These are phyloP conservation scores for Drosophila rellima DNA, from an alignment of 2,888 invertebrate genomes.

Conservation along the genomic window DNA sequence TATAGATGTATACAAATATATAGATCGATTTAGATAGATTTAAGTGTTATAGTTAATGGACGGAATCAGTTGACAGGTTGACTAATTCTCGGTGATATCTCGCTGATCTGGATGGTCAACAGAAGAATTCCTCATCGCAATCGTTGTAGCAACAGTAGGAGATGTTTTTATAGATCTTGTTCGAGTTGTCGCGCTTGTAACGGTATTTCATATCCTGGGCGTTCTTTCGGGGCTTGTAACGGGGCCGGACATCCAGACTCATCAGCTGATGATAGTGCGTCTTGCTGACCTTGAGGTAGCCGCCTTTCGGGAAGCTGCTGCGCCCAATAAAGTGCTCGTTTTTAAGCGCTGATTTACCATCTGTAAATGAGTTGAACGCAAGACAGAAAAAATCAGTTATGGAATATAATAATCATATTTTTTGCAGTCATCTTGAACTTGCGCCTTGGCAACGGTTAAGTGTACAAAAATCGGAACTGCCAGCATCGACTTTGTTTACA, in stretches of 20 bases:
- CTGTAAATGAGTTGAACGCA: conserved; percentile 68
- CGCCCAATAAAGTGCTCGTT: conserved; percentile 75
- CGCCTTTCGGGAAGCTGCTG: conserved; percentile 81
- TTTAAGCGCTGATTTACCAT: conserved; percentile 66
- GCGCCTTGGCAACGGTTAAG: conserved; percentile 72
- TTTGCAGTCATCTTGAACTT: conserved; percentile 61
- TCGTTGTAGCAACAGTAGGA: conserved; percentile 82
- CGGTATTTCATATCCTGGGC: conserved; percentile 73
- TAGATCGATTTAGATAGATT: conserved; percentile 6
- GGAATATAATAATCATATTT: not conserved
- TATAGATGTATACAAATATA: conserved; percentile 5
- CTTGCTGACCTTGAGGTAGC: conserved; percentile 82
- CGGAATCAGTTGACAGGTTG: conserved; percentile 61
- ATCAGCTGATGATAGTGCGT: conserved; percentile 77
- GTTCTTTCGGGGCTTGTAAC: conserved; percentile 80
- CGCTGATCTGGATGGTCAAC: conserved; percentile 63
- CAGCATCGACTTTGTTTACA: conserved; percentile 32
- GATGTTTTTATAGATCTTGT: conserved; percentile 69
- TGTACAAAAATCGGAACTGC: conserved; percentile 61
- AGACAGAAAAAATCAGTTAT: not conserved
- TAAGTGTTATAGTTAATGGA: conserved; percentile 51
- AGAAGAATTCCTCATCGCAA: conserved; percentile 84
- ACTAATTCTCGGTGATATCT: too few species aligned
- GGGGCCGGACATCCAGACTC: conserved; percentile 75
- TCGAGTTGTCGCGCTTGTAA: conserved; percentile 75